Evolutionary conservation across 23 tunicate genomes (phyloP).

Genomic region (Trididemnum nubilum): DNA sequence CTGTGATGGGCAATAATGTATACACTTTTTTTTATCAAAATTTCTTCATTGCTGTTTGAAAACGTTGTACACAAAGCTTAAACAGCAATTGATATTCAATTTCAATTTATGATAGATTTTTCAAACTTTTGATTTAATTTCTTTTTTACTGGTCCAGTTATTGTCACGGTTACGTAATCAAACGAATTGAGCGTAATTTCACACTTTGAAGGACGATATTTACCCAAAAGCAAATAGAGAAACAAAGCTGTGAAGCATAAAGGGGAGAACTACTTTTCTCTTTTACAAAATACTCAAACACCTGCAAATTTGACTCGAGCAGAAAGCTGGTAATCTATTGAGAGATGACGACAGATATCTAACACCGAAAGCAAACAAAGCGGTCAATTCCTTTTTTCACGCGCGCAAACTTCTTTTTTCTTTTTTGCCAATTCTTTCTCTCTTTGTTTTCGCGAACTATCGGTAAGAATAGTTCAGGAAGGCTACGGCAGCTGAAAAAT

Average conservation of each 20-base stretch:
- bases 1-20: too few species aligned
- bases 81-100: too few species aligned
- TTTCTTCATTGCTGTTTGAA: too few species aligned
- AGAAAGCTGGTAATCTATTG: background rate
- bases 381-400: background rate
- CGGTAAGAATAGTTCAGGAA: too few species aligned
- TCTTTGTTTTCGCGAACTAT: background rate
- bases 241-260: background rate
- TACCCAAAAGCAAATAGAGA: background rate
- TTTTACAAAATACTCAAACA: background rate
- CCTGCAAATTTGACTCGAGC: background rate
- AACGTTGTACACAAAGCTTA: too few species aligned
- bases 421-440: constrained; percentile 1
- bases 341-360: constrained; percentile 37
- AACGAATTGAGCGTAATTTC: background rate
- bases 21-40: too few species aligned
- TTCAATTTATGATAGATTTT: too few species aligned
- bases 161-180: background rate
- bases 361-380: constrained; percentile 15
- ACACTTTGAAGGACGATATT: background rate
- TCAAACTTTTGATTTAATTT: too few species aligned
- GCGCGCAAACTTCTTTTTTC: background rate
- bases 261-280: background rate
- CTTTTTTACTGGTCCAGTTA: too few species aligned
- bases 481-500: too few species aligned